A percentile compares a stretch with the other conserved stretches of the same genome.
Evolutionary conservation across 2,888 invertebrate species (phyloP).

Genomic region (Halictus ligatus): DNA sequence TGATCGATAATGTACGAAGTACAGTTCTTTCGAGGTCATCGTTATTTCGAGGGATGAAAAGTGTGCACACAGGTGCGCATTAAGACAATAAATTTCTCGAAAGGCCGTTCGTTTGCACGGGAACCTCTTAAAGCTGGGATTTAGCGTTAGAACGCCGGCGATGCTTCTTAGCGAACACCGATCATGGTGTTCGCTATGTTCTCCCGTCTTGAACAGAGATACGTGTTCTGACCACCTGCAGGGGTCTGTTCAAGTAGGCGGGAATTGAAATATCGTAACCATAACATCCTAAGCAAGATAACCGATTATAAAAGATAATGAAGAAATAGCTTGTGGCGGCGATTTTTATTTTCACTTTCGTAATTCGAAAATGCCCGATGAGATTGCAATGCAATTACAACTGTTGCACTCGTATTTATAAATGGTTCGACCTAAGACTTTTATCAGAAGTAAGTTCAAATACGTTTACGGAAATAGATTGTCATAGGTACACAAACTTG

Average conservation of each 20-base stretch:
- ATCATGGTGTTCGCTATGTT: constrained; percentile 41
- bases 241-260: constrained; percentile 42
- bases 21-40: neutral
- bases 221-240: constrained; percentile 60
- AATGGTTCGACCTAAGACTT: neutral
- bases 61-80: constrained; percentile 28
- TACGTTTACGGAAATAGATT: neutral
- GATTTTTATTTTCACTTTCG: neutral
- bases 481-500: neutral
- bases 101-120: constrained; percentile 28
- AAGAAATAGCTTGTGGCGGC: constrained; percentile 4
- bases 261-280: constrained; percentile 59
- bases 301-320: constrained; percentile 40
- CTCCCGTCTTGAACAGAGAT: constrained; percentile 25
- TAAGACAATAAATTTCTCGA: constrained; percentile 50
- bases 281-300: constrained; percentile 45
- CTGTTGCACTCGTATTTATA: neutral
- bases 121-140: constrained; percentile 56
- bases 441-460: neutral
- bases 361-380: neutral
- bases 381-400: neutral
- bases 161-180: constrained; percentile 33
- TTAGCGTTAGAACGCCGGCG: constrained; percentile 52
- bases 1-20: constrained; percentile 19
- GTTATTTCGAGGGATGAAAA: constrained; percentile 23